Percentiles rank a stretch among this genome's conserved stretches.
Conservation (phyloP, 2,797 vertebrate species). For the Morelia viridis region DNA sequence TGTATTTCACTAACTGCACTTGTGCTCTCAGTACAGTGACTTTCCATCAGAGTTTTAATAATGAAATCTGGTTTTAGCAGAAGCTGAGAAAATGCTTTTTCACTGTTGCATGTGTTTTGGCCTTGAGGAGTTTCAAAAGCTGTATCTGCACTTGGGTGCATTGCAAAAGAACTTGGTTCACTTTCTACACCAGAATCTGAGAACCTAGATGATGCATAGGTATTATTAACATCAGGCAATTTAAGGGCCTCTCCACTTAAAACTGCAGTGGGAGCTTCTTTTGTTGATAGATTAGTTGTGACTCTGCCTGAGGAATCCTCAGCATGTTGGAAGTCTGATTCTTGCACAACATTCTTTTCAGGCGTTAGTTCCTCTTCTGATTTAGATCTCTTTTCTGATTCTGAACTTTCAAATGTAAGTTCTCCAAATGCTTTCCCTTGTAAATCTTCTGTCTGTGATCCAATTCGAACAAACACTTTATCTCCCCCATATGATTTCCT, state of each 20-base stretch:
- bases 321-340: conserved; percentile 62
- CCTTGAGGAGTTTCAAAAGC: conserved; percentile 70
- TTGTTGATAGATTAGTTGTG: conserved; percentile 68
- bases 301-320: conserved; percentile 65
- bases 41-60: conserved; percentile 73
- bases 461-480: conserved; percentile 80
- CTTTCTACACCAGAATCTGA: conserved; percentile 98
- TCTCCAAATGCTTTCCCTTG: conserved; percentile 58
- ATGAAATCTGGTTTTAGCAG: conserved; percentile 78
- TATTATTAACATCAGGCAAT: conserved; percentile 73
- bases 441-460: conserved; percentile 62
- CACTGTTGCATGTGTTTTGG: conserved; percentile 69
- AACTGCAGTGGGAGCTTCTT: conserved; percentile 64
- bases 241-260: conserved; percentile 79
- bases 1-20: conserved; percentile 92
- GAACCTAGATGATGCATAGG: conserved; percentile 87
- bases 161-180: conserved; percentile 92
- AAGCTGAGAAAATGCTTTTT: conserved; percentile 74
- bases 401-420: conserved; percentile 57
- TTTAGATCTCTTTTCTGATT: conserved; percentile 62
- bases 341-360: conserved; percentile 73
- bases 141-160: conserved; percentile 78
- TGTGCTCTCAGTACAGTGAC: conserved; percentile 85
- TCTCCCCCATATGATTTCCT: conserved; percentile 81
- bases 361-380: conserved; percentile 66